Percentiles rank a stretch among this genome's conserved stretches.
These are phyloP conservation scores for Fregetta grallaria DNA, from an alignment of 2,113 vertebrate genomes.

Conservation along the genomic window DNA sequence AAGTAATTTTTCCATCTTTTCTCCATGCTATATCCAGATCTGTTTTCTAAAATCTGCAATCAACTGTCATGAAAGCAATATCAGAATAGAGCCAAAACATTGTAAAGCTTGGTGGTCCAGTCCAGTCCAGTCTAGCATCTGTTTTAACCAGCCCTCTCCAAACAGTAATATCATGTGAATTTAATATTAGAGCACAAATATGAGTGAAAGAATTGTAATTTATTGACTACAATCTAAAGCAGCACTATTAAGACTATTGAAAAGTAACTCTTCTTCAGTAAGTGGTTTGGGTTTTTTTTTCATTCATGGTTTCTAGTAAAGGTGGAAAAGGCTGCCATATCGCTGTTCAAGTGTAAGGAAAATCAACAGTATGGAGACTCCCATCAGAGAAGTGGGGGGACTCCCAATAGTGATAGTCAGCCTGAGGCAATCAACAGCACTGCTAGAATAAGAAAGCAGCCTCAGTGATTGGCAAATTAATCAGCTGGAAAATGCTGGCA, in stretches of 20 bases:
- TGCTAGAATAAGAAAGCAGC: neutral
- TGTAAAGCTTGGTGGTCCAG: neutral
- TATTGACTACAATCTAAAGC: neutral
- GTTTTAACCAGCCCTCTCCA: neutral
- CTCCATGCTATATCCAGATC: neutral
- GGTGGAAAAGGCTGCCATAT: neutral
- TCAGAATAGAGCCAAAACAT: neutral
- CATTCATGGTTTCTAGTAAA: neutral
- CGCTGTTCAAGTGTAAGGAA: neutral
- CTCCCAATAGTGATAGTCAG: neutral
- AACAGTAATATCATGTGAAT: neutral
- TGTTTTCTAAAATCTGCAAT: neutral
- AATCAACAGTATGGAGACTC: neutral
- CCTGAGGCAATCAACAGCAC: neutral
- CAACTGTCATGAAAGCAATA: neutral
- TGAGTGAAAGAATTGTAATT: neutral
- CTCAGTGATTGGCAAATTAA: neutral
- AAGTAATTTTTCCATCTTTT: neutral
- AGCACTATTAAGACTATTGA: neutral
- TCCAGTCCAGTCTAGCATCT: neutral
- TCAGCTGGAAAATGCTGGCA: neutral
- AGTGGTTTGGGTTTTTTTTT: neutral
- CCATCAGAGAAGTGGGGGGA: neutral
- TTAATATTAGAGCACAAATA: neutral
- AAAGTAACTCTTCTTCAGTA: neutral